Conservation (phyloP, 2,888 invertebrate genomes). For the Himalopsyche tibetana region DNA sequence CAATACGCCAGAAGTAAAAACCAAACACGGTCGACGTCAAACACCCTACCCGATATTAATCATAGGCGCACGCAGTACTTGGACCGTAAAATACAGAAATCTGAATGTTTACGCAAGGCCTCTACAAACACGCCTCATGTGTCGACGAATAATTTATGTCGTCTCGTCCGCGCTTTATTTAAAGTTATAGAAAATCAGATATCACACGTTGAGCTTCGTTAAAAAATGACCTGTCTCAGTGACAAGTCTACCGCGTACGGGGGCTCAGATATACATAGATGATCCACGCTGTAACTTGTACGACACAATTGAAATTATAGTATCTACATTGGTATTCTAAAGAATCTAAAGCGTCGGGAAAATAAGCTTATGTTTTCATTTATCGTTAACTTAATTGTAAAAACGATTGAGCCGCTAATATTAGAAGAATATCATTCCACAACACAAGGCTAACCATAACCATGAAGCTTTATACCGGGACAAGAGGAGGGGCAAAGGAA, state of each 20-base stretch:
- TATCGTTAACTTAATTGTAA: too few relatives aligned
- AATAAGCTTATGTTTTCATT: too few relatives aligned
- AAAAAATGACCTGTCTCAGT: constrained; percentile 28
- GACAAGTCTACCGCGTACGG: background rate
- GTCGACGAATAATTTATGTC: constrained; percentile 60
- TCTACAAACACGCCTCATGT: constrained; percentile 49
- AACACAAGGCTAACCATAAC: too few relatives aligned
- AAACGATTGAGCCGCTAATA: too few relatives aligned
- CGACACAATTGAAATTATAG: too few relatives aligned
- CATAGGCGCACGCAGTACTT: constrained; percentile 52
- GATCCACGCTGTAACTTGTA: background rate
- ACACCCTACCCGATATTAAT: constrained; percentile 53
- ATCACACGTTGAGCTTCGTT: background rate
- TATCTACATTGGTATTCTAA: too few relatives aligned
- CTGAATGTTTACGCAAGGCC: constrained; percentile 58
- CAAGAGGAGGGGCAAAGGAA: too few relatives aligned
- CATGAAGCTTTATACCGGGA: too few relatives aligned
- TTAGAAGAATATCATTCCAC: too few relatives aligned
- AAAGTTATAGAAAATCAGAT: constrained; percentile 42
- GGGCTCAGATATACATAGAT: background rate
- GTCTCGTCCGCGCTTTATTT: constrained; percentile 41
- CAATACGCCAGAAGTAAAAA: constrained; percentile 40
- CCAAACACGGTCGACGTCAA: constrained; percentile 38
- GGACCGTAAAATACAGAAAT: constrained; percentile 59
- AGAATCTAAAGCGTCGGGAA: too few relatives aligned